Evolutionary conservation across 2,797 vertebrate genomes (phyloP), one percentile per base, ranked within the genome.

Genomic region (Leptatherina wallacei): DNA sequence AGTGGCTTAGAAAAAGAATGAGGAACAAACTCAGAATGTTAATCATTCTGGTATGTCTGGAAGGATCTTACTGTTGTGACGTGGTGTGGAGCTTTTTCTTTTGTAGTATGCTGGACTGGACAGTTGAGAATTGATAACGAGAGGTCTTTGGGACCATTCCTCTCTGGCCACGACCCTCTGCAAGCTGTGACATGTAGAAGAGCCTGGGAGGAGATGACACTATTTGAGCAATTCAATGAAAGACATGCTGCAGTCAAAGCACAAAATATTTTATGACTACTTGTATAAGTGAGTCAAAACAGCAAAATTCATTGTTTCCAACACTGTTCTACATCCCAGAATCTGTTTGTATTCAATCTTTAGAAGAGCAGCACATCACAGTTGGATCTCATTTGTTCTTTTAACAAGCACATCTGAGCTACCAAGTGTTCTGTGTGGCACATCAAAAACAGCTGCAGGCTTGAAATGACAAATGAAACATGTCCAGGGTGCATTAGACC

Each of bases 91-190:
- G 79, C 66, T 86, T 76, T 16, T 56, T 69, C 71, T 71, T 38
- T 54, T 70, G 82, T 63, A 75, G 72, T 72, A 61, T 22, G 38
- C 65, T 35, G 78, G 77, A 70, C 61, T 77, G 18, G 27, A 84
- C 13, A 71, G 86, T 79, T 81, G 84, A 10, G 88, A 61, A 11
- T 77, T 75, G n/a, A 82, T 24, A 3, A 76, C 32, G 51, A 90
- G 81, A 85, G 95, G 90, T 85, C 82, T 92, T 85, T 92, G 95
- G 84, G 93, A 77, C 89, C 96, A 95, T 80, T 90, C 90, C 61
- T 94, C 93, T 77, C 92, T 95, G 81, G 76, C 92, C 18, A 87
- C 82, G 65, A 92, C 74, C 16, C 85, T 92, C 88, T 93, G 94
- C 69, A 94, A 85, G 75, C 90, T 89, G 75, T 95, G 69, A 77